These are phyloP conservation scores for Macrotrachela quadricornifera DNA, from an alignment of 1,140 invertebrate species.

Conservation along the genomic window DNA sequence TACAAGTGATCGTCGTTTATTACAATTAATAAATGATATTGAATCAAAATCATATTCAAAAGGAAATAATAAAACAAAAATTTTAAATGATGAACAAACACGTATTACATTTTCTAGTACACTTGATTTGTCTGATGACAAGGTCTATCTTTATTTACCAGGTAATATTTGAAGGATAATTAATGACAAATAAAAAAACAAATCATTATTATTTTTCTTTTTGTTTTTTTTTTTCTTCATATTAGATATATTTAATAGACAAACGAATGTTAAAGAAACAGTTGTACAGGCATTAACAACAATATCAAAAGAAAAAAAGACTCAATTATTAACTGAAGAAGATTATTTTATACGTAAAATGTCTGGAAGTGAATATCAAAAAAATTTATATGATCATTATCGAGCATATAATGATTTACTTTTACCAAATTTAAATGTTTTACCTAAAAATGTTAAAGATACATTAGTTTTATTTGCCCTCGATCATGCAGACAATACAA, in stretches of 20 bases:
- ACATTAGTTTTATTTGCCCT: conserved; percentile 6
- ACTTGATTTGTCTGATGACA: neutral
- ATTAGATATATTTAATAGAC: neutral
- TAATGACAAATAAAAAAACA: neutral
- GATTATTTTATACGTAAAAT: neutral
- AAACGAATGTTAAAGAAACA: neutral
- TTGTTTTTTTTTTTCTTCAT: neutral
- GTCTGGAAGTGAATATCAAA: no score
- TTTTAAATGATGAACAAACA: neutral
- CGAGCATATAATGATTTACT: conserved; percentile 7
- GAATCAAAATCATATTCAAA: neutral
- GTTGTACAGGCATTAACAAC: neutral
- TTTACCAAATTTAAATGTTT: conserved; percentile 6
- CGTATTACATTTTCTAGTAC: neutral
- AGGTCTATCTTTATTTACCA: neutral
- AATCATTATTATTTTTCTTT: neutral
- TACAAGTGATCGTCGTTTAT: neutral
- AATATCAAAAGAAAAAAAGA: neutral
- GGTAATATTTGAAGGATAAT: neutral
- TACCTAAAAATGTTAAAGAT: conserved; percentile 7
- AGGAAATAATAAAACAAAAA: neutral
- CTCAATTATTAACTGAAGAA: neutral
- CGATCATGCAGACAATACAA: conserved; percentile 4
- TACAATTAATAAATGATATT: neutral
- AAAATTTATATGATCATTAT: conserved; percentile 4